A percentile compares a stretch with the other conserved stretches of the same genome.
Evolutionary conservation across 2,113 vertebrate genomes (phyloP).

Genomic region (Vulpes ferrilata): DNA sequence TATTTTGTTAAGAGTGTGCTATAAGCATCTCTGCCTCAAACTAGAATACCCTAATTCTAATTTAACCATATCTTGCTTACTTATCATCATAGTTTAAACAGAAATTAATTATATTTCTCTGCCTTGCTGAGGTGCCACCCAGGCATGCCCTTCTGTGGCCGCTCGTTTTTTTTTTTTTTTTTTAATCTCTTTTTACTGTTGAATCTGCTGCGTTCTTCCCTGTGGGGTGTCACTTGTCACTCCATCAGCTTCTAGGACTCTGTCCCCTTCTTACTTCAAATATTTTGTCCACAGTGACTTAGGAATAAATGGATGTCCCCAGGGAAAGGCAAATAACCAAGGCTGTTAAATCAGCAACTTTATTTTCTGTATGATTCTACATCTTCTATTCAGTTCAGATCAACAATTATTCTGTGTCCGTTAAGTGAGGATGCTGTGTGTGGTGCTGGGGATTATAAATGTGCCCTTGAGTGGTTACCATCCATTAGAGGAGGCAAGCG

Average conservation of each 20-base stretch:
- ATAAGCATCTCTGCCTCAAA: background rate
- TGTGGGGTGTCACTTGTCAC: background rate
- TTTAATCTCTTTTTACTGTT: background rate
- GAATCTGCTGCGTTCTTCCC: background rate
- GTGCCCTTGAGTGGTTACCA: background rate
- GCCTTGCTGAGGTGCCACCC: background rate
- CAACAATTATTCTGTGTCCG: background rate
- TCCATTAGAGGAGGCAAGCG: conserved; percentile 5
- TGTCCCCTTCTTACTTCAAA: conserved; percentile 50
- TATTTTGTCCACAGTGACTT: conserved; percentile 72
- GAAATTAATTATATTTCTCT: conserved; percentile 35
- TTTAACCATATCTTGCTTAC: conserved; percentile 17
- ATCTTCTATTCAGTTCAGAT: conserved; percentile 38
- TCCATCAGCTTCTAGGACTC: background rate
- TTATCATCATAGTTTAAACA: conserved; percentile 10
- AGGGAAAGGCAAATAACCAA: conserved; percentile 71
- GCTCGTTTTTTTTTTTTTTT: background rate
- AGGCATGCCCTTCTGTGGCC: background rate
- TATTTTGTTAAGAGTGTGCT: conserved; percentile 48
- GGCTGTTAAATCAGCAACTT: conserved; percentile 65
- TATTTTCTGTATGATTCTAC: conserved; percentile 38
- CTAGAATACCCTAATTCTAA: conserved; percentile 33
- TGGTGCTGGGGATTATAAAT: background rate
- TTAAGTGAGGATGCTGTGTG: conserved; percentile 3
- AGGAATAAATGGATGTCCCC: conserved; percentile 60